Evolutionary conservation across 1,140 invertebrate genomes (phyloP), one percentile per base, ranked within the genome.

Genomic region (Eciton burchellii): DNA sequence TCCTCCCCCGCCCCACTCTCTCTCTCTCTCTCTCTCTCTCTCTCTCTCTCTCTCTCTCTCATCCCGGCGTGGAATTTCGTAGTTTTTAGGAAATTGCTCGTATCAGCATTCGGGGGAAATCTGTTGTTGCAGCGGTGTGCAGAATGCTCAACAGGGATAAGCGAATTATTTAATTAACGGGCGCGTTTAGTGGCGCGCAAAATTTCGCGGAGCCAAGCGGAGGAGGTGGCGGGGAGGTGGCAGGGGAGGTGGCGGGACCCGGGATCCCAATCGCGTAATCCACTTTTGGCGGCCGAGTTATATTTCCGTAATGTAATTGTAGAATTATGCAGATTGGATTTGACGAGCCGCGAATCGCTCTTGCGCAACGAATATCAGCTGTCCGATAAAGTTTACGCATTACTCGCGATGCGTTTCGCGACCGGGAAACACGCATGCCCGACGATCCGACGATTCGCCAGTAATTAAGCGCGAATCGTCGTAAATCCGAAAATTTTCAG

Each of bases 221-320:
- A 12, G 74, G 35, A n/a, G n/a, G n/a, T n/a, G n/a, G n/a, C n/a
- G n/a, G n/a, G n/a, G n/a, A n/a, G n/a, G n/a, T n/a, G n/a, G n/a
- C n/a, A n/a, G n/a, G n/a, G n/a, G n/a, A n/a, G n/a, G n/a, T n/a
- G n/a, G n/a, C n/a, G n/a, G n/a, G n/a, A n/a, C n/a, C n/a, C 63
- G 43, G 63, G 56, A 62, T 79, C 63, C 56, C 74, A 79, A 79
- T 79, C 74, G 52, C 41, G 47, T 70, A 79, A 79, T 79, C 49
- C 49, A 79, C 63, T 79, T 79, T 79, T 21, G 26, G 49, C 74
- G 49, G 65, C 35, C 35, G 65, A 79, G 74, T 79, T 79, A 79
- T 79, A 79, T 79, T 79, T 79, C 74, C 63, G 68, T 79, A 79
- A 79, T 79, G 41, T 79, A 79, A 79, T 79, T 79, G 74, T 70